Conservation (phyloP, 2,797 vertebrate genomes). For the Anableps anableps region DNA sequence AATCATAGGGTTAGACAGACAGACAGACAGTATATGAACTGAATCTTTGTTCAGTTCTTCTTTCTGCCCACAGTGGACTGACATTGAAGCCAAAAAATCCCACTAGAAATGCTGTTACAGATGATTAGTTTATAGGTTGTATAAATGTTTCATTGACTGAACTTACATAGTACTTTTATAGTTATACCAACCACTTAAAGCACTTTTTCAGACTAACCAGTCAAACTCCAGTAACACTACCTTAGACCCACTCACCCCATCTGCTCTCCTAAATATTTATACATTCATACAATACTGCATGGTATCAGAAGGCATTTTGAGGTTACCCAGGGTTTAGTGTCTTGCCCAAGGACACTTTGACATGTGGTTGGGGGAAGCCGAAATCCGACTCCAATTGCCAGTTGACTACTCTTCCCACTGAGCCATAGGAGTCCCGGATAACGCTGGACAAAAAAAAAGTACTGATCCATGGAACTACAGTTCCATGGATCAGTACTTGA, state of each 20-base stretch:
- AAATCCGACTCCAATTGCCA: not conserved
- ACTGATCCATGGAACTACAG: not conserved
- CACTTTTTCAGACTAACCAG: not conserved
- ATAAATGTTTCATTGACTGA: not conserved
- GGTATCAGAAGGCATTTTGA: not conserved
- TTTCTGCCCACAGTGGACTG: not conserved
- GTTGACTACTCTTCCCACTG: not conserved
- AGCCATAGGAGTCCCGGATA: not conserved
- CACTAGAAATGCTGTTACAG: not conserved
- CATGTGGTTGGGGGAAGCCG: not conserved
- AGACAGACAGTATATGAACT: not conserved
- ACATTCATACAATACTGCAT: not conserved
- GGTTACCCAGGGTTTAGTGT: not conserved
- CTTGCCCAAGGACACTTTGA: not conserved
- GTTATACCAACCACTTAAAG: not conserved
- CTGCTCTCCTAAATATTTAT: not conserved
- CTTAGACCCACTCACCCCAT: not conserved
- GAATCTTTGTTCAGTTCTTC: conserved; percentile 3
- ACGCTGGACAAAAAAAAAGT: not conserved
- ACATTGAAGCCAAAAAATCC: not conserved
- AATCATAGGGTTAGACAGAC: not conserved
- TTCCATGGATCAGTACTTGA: not conserved
- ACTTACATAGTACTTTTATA: not conserved
- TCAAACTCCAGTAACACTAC: not conserved
- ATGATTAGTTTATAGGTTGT: not conserved